Evolutionary conservation across 2,888 invertebrate genomes (phyloP), one percentile per base, ranked within the genome.

Genomic region (Epirrhoe alternata): DNA sequence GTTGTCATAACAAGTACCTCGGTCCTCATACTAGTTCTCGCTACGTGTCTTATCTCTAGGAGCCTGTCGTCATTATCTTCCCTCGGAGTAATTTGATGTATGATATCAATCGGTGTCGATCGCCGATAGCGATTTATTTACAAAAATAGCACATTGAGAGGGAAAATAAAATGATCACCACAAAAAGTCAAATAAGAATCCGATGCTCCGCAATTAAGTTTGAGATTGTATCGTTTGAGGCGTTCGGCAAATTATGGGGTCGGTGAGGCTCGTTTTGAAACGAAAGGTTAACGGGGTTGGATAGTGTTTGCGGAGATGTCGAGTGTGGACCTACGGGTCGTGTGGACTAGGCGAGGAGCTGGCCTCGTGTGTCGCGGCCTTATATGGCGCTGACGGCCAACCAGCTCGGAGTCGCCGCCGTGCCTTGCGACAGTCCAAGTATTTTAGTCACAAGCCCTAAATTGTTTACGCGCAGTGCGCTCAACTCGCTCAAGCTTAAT

Each of bases 331-430:
- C 53, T 54, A n/a, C 70, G 68, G 62, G 55, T 70, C 64, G 58
- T 67, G 69, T 53, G 65, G 68, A 70, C 73, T 73, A 76, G 75
- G 73, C 67, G 70, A 74, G 74, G 72, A 64, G 70, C 74, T 82
- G 88, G 86, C 89, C 90, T 90, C 91, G 88, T 78, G 84, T 80
- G 69, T 71, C 64, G 73, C 71, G 71, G 61, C 92, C 92, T 81
- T 92, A 90, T 91, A 92, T 74, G 91, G 92, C 76, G 70, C 77
- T 84, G 86, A 80, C 86, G 89, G 89, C 79, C 88, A 76, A 81
- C 87, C 75, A 80, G 86, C 84, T 81, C 70, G 62, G 64, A 56
- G 64, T 56, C 56, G 56, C 60, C 68, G 60, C 60, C 68, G 60
- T 74, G 70, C 83, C 80, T 85, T 83, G 82, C 85, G 80, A 84